Percentiles rank a stretch among this genome's conserved stretches.
Conservation (phyloP, 2,113 vertebrate species). For the Trichomycterus rosablanca region DNA sequence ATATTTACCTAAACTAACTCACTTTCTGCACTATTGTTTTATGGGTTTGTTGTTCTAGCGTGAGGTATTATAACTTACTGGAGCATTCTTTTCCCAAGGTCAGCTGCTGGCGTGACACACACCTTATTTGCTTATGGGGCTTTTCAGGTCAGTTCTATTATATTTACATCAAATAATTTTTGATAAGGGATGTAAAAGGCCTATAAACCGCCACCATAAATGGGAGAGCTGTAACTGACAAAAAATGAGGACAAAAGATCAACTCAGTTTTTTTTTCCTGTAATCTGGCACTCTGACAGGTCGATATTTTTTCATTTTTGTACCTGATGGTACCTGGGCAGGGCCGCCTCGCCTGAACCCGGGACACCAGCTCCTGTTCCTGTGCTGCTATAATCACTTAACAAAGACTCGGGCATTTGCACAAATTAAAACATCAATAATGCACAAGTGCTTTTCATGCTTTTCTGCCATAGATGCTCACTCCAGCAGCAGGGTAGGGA, state of each 20-base stretch:
- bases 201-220: slow-evolving; percentile 75
- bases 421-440: slow-evolving; percentile 83
- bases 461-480: slow-evolving; percentile 68
- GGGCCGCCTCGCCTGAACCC: slow-evolving; percentile 1
- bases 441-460: slow-evolving; percentile 77
- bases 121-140: slow-evolving; percentile 80
- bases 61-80: slow-evolving; percentile 60
- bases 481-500: slow-evolving; percentile 59
- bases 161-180: slow-evolving; percentile 92
- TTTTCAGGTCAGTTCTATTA: slow-evolving; percentile 81
- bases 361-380: slow-evolving; percentile 64
- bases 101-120: slow-evolving; percentile 69
- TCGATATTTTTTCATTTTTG: slow-evolving; percentile 57
- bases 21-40: slow-evolving; percentile 70
- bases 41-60: slow-evolving; percentile 73
- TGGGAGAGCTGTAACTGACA: slow-evolving; percentile 64
- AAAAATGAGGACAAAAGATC: slow-evolving; percentile 75
- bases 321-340: slow-evolving; percentile 1
- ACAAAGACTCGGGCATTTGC: slow-evolving; percentile 79
- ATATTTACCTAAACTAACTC: slow-evolving; percentile 70
- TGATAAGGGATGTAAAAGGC: slow-evolving; percentile 87
- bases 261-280: slow-evolving; percentile 54
- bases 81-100: slow-evolving; percentile 81
- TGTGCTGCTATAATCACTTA: slow-evolving; percentile 76
- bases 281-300: slow-evolving; percentile 64